Evolutionary conservation across 2,888 invertebrate species (phyloP), one percentile per base, ranked within the genome.

Genomic region (Laothoe populi): DNA sequence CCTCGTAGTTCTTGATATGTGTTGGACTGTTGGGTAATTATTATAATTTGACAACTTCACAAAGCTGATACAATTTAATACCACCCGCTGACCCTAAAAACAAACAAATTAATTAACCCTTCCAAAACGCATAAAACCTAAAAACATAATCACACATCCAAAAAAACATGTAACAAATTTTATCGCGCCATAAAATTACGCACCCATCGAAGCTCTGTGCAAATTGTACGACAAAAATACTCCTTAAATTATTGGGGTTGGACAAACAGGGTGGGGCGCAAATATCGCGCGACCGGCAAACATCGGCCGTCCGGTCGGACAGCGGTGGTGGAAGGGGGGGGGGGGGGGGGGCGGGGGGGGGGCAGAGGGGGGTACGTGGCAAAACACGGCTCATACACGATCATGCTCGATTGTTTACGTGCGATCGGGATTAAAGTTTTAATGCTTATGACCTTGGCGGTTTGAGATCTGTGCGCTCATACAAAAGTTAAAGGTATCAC

Each of bases 241-340:
- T 82, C 78, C 83, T 82, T 86, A 82, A 86, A 85, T 86, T 84
- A 86, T 82, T 82, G 79, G 81, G 82, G 79, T 76, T 73, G 77
- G 70, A 70, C 72, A 81, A 79, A 83, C 82, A 80, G 68, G 70
- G 77, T 67, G 70, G 24, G 60, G 69, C 69, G 77, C 80, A 81
- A 83, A 84, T 80, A 84, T 81, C 75, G 78, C 70, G 70, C 69
- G 75, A 70, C 75, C 72, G 74, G 75, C 73, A 73, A 75, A 81
- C 79, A 80, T 76, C 71, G 69, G 67, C 71, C 72, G 66, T 35
- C 58, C 53, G 73, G 70, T 44, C 66, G 64, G 69, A 74, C 80
- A 76, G 77, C 77, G 77, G 75, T 77, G 73, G 71, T 73, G 71
- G 58, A 60, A 59, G 68, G 19, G 31, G 46, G n/a, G 31, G 13